These are phyloP conservation scores for Amiota communis DNA, from an alignment of 2,888 invertebrate species.

Conservation along the genomic window DNA sequence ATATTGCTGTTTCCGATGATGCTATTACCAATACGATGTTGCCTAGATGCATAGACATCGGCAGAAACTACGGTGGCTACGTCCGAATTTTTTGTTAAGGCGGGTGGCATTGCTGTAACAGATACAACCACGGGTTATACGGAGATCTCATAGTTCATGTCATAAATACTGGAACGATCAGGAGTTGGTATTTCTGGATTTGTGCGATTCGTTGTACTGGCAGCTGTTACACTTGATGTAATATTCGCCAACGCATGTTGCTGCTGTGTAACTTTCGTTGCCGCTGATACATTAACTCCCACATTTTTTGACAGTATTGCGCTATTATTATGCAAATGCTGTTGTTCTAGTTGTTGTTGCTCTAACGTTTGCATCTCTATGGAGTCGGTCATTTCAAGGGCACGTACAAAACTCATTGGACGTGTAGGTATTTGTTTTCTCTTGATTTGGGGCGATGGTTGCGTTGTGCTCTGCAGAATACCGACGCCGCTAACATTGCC, in stretches of 20 bases:
- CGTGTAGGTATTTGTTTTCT: conserved; percentile 76
- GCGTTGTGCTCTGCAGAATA: conserved; percentile 63
- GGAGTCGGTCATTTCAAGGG: conserved; percentile 90
- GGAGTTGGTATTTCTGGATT: conserved; percentile 74
- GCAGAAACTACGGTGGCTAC: conserved; percentile 34
- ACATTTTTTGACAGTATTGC: conserved; percentile 49
- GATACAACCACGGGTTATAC: conserved; percentile 80
- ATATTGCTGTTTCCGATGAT: too few species aligned
- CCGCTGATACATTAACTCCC: conserved; percentile 34
- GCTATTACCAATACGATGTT: not conserved
- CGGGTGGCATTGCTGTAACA: conserved; percentile 66
- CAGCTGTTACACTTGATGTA: conserved; percentile 30
- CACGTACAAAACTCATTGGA: conserved; percentile 91
- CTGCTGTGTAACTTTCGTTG: conserved; percentile 46
- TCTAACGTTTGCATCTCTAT: conserved; percentile 82
- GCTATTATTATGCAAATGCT: conserved; percentile 60
- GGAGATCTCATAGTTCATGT: conserved; percentile 96
- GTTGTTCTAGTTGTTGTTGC: conserved; percentile 65
- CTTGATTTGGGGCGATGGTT: conserved; percentile 77
- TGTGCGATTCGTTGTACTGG: conserved; percentile 38
- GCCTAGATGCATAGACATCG: not conserved
- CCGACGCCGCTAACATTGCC: conserved; percentile 49
- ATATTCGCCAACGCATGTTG: conserved; percentile 39
- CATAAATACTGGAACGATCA: conserved; percentile 91
- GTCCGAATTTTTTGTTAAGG: conserved; percentile 42